phyloP scores from a whole-genome alignment of 2,797 vertebrate genomes.

The Manis crassicaudata region DNA sequence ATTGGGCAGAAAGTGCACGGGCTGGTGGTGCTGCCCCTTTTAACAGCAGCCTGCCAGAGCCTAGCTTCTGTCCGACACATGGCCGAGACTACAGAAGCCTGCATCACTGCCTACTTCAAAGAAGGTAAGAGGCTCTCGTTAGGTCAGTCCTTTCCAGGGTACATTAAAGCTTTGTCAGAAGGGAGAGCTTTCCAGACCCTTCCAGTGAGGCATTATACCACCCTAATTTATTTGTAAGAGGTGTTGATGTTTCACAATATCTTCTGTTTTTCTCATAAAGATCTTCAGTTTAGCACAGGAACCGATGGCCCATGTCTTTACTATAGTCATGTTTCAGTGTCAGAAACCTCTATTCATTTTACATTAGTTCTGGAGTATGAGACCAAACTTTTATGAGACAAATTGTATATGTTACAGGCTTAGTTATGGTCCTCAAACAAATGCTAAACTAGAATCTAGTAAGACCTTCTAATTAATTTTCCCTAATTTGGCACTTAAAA shows the following conservation, averaged over 20 bases:
- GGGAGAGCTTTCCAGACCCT: neutral
- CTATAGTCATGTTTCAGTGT: neutral
- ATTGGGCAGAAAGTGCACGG: conserved; percentile 89
- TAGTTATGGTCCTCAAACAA: neutral
- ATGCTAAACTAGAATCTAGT: neutral
- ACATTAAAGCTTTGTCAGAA: neutral
- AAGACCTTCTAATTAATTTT: neutral
- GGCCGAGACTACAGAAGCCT: conserved; percentile 95
- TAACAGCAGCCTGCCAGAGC: conserved; percentile 94
- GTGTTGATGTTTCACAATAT: neutral
- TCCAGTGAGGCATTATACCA: neutral
- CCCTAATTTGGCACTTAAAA: neutral
- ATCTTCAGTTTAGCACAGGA: neutral
- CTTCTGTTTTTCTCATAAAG: neutral
- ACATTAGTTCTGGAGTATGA: neutral
- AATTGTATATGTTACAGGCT: neutral
- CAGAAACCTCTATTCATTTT: neutral
- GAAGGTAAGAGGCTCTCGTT: conserved; percentile 85
- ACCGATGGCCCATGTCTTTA: neutral
- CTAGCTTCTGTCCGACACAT: conserved; percentile 97
- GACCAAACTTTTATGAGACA: neutral
- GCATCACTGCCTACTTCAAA: conserved; percentile 94
- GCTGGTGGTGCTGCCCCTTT: conserved; percentile 92
- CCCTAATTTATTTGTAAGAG: neutral
- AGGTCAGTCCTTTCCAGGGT: neutral